Base-by-base conservation (phyloP, 2,888 invertebrate species). In the Ommatoiulus sabulosus region DNA sequence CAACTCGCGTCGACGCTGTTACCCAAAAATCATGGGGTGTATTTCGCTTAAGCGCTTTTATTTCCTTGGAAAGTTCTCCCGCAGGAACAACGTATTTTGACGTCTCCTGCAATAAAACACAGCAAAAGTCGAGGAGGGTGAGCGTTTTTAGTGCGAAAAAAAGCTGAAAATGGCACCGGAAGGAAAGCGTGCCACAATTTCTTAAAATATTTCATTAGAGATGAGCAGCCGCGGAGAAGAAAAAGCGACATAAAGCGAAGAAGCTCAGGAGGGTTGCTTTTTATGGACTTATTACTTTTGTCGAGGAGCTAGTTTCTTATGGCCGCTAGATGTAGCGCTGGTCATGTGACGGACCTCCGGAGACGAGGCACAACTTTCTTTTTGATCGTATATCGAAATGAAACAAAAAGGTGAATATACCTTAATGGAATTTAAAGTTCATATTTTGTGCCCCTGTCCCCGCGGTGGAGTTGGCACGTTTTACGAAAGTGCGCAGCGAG, bases 1-100 rank as follows among this genome's bases (percentile, higher is more conserved):
- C 97, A 87, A 96, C 95, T 91, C 95, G 94, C 0, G 97, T 97
- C 17, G 96, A 96, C 3, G 97, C 97, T 0, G 95, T 95, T 44
- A 96, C 94, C 94, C 94, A 94, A 91, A 96, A 96, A 87, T 92
- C 91, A 89, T 93, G 93, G 57, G 91, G 90, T 10, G 91, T 90
- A 89, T 91, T 90, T 35, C 90, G 90, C 48, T 90, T 90, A 46
- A 93, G 91, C 44, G 91, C 91, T 12, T 90, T 90, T 43, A 92
- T 90, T 87, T 91, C 90, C 20, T 87, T 72, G 89, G 91, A 91
- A 84, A 91, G 90, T 20, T 90, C 89, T 84, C 90, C 90, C 24
- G 88, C 90, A 12, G 91, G 90, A 44, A 92, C 90, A 48, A 87
- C 86, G 84, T 90, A 90, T 84, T 90, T 90, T 88, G 90, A 89